Conservation (phyloP, 2,888 invertebrate species). For the Hemistola chrysoprasaria region DNA sequence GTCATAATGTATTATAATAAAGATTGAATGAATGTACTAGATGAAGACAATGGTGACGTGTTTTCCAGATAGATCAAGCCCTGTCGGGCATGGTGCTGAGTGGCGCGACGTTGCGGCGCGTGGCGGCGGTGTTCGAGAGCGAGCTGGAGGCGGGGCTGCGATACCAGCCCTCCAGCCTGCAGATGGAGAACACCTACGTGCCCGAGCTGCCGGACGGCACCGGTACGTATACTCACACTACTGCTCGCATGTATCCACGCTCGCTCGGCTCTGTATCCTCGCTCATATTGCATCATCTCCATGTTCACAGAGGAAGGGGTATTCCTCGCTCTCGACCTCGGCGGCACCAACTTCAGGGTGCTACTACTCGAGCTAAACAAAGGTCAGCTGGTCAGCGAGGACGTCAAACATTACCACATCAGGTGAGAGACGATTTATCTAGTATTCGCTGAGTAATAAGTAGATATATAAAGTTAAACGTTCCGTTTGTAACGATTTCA, state of each 20-base stretch:
- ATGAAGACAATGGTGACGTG: too few relatives aligned
- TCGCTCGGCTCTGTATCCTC: too few relatives aligned
- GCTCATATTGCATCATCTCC: background rate
- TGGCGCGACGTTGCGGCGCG: slow-evolving; percentile 65
- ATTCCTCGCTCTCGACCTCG: slow-evolving; percentile 89
- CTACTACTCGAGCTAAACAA: slow-evolving; percentile 83
- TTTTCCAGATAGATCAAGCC: slow-evolving; percentile 54
- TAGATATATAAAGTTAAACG: too few relatives aligned
- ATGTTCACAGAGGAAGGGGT: slow-evolving; percentile 84
- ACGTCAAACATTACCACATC: slow-evolving; percentile 85
- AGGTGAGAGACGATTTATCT: slow-evolving; percentile 51
- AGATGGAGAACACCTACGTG: slow-evolving; percentile 90
- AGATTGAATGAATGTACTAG: too few relatives aligned
- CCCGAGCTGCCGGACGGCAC: slow-evolving; percentile 87
- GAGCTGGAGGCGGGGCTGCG: slow-evolving; percentile 85
- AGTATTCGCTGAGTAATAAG: too few relatives aligned
- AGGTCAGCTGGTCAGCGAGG: slow-evolving; percentile 80
- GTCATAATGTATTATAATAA: too few relatives aligned
- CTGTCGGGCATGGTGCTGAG: slow-evolving; percentile 51
- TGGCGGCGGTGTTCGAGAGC: slow-evolving; percentile 81
- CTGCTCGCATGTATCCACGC: too few relatives aligned
- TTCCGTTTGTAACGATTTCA: slow-evolving; percentile 39
- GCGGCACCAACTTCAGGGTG: slow-evolving; percentile 91
- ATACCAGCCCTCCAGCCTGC: slow-evolving; percentile 84
- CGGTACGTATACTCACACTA: slow-evolving; percentile 67